phyloP scores from a whole-genome alignment of 2,113 vertebrate species.

The Phalacrocorax aristotelis region DNA sequence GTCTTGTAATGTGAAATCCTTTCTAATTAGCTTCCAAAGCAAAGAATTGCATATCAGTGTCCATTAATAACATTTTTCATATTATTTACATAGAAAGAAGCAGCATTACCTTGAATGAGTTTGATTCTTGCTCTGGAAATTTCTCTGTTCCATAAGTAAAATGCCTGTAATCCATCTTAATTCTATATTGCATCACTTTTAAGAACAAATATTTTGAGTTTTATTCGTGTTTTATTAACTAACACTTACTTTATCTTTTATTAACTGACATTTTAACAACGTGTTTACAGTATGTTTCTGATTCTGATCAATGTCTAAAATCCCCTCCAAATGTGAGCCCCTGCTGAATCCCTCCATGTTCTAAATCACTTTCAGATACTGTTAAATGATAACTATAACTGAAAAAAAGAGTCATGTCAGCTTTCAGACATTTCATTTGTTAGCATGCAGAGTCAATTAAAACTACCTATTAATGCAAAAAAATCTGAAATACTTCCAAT shows the following conservation, averaged over 20 bases:
- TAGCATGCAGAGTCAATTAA: neutral
- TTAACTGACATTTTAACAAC: neutral
- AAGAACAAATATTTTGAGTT: neutral
- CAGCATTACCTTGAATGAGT: neutral
- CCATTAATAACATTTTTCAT: neutral
- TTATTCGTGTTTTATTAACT: neutral
- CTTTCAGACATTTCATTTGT: neutral
- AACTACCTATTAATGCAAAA: neutral
- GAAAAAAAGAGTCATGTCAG: neutral
- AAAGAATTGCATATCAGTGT: neutral
- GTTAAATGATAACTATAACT: neutral
- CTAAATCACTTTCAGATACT: neutral
- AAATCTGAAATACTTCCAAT: neutral
- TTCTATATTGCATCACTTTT: neutral
- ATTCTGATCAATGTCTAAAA: neutral
- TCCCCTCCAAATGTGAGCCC: accelerated
- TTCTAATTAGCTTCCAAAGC: neutral
- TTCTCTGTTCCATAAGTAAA: neutral
- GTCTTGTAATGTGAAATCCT: neutral
- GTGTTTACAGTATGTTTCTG: neutral
- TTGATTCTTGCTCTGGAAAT: neutral
- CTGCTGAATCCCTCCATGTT: neutral
- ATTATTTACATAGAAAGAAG: neutral
- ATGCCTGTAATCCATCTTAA: neutral
- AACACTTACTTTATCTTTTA: neutral